phyloP scores from a whole-genome alignment of 2,113 vertebrate species.

The Megalops atlanticus region DNA sequence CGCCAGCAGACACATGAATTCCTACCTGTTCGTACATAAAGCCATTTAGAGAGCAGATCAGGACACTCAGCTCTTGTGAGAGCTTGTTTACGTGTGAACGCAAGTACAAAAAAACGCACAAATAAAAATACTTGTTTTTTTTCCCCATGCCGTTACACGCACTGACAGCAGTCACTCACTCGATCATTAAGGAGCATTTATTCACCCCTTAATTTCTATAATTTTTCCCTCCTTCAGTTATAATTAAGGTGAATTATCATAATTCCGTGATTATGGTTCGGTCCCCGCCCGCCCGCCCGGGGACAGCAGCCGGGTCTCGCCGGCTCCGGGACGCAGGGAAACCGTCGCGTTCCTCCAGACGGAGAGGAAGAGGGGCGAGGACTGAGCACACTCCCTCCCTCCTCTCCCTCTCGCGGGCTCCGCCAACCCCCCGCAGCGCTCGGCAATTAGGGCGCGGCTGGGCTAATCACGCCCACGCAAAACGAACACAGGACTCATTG shows the following conservation, averaged over 20 bases:
- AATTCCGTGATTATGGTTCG: constrained; percentile 74
- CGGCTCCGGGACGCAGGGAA: constrained; percentile 40
- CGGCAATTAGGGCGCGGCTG: neutral
- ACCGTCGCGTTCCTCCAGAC: neutral
- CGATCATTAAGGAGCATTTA: constrained; percentile 51
- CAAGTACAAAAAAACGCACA: neutral
- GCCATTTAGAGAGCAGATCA: neutral
- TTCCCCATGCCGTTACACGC: constrained; percentile 35
- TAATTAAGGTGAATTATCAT: constrained; percentile 80
- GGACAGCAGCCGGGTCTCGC: constrained; percentile 54
- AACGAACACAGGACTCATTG: neutral
- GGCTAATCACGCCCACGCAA: neutral
- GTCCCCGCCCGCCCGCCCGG: constrained; percentile 63
- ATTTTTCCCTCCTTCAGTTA: constrained; percentile 59
- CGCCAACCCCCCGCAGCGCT: neutral
- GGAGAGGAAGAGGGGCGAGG: neutral
- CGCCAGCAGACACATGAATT: too few species aligned
- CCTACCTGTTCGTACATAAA: too few species aligned
- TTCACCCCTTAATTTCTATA: constrained; percentile 38
- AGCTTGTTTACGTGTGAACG: too few species aligned
- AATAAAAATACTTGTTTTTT: constrained; percentile 22
- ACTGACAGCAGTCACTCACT: constrained; percentile 46
- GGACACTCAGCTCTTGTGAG: neutral
- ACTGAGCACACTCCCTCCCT: neutral
- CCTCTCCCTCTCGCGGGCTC: neutral